Conservation (phyloP, 2,888 invertebrate genomes). For the Nomada fucata region DNA sequence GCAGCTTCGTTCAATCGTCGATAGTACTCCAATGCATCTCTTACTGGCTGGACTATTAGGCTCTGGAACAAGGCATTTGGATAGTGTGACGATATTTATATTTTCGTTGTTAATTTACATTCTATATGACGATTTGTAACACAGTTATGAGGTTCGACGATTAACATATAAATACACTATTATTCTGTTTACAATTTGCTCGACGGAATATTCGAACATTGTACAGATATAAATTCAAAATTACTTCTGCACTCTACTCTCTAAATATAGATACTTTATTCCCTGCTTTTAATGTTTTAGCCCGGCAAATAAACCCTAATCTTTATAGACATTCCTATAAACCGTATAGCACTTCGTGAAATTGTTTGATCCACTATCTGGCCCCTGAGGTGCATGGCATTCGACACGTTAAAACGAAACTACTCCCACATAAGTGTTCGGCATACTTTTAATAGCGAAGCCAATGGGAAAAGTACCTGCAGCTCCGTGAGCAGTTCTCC, state of each 20-base stretch:
- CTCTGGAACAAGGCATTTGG: slow-evolving; percentile 83
- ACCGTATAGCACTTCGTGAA: neutral
- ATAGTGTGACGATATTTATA: no score
- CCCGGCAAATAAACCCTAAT: neutral
- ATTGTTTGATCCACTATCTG: neutral
- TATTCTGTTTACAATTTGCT: neutral
- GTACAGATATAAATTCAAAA: neutral
- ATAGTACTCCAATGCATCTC: slow-evolving; percentile 87
- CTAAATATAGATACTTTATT: neutral
- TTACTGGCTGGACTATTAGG: slow-evolving; percentile 87
- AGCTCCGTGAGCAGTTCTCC: slow-evolving; percentile 90
- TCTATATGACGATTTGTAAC: neutral
- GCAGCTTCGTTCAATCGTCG: slow-evolving; percentile 87
- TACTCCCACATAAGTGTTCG: neutral
- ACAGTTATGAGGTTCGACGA: neutral
- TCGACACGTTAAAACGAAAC: neutral
- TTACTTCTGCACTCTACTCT: neutral
- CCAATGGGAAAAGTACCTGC: slow-evolving; percentile 84
- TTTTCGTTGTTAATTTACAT: neutral
- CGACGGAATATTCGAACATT: neutral
- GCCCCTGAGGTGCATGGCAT: neutral
- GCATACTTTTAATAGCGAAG: neutral
- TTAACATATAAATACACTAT: neutral
- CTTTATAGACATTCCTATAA: neutral
- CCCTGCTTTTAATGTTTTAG: no score